Conservation (phyloP, 2,113 vertebrate species). For the Pseudorasbora parva region DNA sequence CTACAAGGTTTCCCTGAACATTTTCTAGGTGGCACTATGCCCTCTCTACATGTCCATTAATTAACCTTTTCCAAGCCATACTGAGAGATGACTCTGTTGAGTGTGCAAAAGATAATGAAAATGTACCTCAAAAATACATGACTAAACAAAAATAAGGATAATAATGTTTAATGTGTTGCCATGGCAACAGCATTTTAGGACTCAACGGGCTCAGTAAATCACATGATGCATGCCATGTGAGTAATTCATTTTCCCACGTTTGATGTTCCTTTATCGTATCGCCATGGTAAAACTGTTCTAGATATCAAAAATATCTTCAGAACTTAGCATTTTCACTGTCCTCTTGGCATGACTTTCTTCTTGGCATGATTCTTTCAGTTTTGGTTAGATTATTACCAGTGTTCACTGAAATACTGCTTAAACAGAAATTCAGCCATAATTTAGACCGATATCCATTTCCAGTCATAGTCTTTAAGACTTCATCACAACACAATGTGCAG, state of each 20-base stretch:
- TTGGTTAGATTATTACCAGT: too few relatives aligned
- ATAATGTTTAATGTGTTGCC: background rate
- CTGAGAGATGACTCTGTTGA: background rate
- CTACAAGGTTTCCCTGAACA: background rate
- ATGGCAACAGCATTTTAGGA: background rate
- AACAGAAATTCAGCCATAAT: too few relatives aligned
- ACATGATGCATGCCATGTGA: background rate
- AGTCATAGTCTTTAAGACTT: too few relatives aligned
- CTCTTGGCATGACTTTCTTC: background rate
- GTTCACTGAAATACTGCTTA: too few relatives aligned
- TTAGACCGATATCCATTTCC: too few relatives aligned
- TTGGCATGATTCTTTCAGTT: background rate
- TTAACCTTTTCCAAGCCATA: background rate
- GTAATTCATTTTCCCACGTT: background rate
- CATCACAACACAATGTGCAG: too few relatives aligned
- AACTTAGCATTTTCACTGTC: background rate
- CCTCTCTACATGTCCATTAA: background rate
- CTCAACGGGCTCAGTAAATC: too few relatives aligned
- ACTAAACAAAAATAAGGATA: background rate
- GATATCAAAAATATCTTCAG: background rate
- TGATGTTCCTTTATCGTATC: background rate
- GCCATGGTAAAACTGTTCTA: background rate
- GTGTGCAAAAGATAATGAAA: background rate
- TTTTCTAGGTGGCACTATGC: background rate
- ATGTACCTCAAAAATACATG: background rate